phyloP scores from a whole-genome alignment of 2,888 invertebrate genomes.

The Parochlus steinenii region DNA sequence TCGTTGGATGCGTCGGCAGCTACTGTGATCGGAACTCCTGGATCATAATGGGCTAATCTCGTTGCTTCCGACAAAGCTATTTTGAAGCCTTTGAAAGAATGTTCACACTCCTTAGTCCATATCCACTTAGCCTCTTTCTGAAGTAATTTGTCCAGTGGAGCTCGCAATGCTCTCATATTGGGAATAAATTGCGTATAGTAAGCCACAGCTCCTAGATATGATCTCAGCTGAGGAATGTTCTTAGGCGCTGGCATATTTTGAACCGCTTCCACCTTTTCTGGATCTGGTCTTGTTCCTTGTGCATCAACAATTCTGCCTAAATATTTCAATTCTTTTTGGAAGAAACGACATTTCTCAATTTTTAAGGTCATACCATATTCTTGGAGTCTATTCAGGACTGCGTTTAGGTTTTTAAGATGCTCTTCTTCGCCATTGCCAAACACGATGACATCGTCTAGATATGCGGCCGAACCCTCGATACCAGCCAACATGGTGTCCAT shows the following conservation, averaged over 20 bases:
- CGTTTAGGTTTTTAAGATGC: conserved; percentile 7
- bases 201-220: conserved; percentile 15
- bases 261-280: conserved; percentile 13
- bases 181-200: conserved; percentile 15
- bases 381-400: conserved; percentile 11
- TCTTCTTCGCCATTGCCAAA: conserved; percentile 1
- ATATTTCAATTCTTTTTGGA: conserved; percentile 13
- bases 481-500: conserved; percentile 15
- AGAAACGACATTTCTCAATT: conserved; percentile 15
- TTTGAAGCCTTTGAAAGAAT: conserved; percentile 14
- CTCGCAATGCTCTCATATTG: conserved; percentile 14
- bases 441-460: conserved; percentile 5
- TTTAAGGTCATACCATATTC: conserved; percentile 14
- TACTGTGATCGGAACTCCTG: conserved; percentile 14
- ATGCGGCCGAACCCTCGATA: conserved; percentile 4
- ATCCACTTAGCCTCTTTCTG: conserved; percentile 5
- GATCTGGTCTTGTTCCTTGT: conserved; percentile 15
- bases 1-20: conserved; percentile 16
- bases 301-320: conserved; percentile 13
- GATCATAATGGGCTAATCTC: conserved; percentile 15
- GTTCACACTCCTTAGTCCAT: neutral
- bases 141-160: conserved; percentile 14
- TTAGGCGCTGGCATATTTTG: conserved; percentile 14
- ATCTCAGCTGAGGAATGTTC: conserved; percentile 15
- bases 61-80: conserved; percentile 14